phyloP scores from a whole-genome alignment of 2,888 invertebrate species.

The Eumacrocentrus americanus region DNA sequence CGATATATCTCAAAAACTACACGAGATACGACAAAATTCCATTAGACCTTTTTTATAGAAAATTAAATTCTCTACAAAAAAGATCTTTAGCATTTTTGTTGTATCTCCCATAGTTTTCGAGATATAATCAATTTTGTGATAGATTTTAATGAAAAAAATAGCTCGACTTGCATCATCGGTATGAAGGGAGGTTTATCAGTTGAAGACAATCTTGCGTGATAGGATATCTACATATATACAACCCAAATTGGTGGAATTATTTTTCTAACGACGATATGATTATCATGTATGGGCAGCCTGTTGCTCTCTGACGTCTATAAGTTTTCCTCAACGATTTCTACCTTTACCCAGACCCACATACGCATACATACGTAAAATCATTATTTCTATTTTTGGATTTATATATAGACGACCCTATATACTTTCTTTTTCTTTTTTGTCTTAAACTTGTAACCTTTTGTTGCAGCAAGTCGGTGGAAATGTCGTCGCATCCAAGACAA shows the following conservation, averaged over 20 bases:
- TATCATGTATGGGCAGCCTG: background rate
- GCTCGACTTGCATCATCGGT: background rate
- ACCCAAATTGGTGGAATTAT: background rate
- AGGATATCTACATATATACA: too few relatives aligned
- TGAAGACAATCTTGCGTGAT: background rate
- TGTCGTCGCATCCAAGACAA: constrained; percentile 61
- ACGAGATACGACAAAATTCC: too few relatives aligned
- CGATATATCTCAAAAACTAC: too few relatives aligned
- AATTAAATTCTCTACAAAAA: too few relatives aligned
- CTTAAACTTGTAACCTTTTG: too few relatives aligned
- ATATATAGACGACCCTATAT: background rate
- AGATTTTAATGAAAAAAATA: too few relatives aligned
- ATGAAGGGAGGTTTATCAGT: background rate
- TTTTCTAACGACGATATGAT: background rate
- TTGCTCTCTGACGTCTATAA: background rate
- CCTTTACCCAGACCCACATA: background rate
- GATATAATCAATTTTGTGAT: too few relatives aligned
- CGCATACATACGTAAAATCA: background rate
- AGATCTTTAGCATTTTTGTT: too few relatives aligned
- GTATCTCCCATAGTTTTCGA: too few relatives aligned
- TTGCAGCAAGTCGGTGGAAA: constrained; percentile 43
- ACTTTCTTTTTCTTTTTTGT: background rate
- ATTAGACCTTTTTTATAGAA: too few relatives aligned
- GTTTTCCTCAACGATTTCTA: too few relatives aligned
- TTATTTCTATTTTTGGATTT: background rate